Evolutionary conservation across 2,113 vertebrate genomes (phyloP).

Genomic region (Megaptera novaeangliae): DNA sequence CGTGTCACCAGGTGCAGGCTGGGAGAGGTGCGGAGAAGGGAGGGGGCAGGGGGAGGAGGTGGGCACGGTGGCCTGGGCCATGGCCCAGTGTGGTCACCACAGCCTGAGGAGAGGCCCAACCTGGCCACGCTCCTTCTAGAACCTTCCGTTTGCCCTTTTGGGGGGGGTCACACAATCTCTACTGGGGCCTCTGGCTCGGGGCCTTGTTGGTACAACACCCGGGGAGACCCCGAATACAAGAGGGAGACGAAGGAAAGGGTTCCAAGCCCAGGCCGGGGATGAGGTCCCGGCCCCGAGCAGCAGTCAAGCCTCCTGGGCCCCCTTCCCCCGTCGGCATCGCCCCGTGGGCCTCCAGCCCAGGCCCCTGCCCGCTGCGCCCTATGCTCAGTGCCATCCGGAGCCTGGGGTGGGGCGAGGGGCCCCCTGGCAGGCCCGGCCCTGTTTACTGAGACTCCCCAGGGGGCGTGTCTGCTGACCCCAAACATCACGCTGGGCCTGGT

Average conservation of each 20-base stretch:
- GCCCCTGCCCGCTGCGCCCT: fast-evolving
- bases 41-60: neutral
- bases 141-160: neutral
- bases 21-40: neutral
- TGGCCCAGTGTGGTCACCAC: fast-evolving
- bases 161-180: neutral
- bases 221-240: neutral
- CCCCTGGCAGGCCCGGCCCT: fast-evolving
- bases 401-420: neutral
- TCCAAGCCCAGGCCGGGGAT: neutral
- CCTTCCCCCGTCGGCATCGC: neutral
- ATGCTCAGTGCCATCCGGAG: fast-evolving
- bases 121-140: neutral
- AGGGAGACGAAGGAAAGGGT: fast-evolving
- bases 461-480: neutral
- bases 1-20: neutral
- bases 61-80: neutral
- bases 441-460: neutral
- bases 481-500: neutral
- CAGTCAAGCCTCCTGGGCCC: fast-evolving
- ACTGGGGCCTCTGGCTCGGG: neutral
- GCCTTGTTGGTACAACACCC: fast-evolving
- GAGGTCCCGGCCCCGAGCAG: fast-evolving
- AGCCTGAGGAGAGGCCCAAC: neutral
- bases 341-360: neutral